Evolutionary conservation across 2,888 invertebrate genomes (phyloP), one percentile per base, ranked within the genome.

Genomic region (Hermodice carunculata): DNA sequence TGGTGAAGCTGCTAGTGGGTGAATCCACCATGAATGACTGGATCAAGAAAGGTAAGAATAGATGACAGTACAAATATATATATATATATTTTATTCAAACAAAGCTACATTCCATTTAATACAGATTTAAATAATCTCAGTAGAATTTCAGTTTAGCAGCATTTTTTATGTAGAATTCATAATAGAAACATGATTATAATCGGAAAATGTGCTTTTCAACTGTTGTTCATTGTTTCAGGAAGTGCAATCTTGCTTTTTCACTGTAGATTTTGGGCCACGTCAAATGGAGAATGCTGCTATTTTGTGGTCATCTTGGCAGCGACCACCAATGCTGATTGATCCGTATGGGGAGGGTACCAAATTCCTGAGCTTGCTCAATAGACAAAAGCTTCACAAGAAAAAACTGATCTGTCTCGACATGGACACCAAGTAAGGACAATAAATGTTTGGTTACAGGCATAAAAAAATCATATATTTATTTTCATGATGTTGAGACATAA

Each of bases 231-330:
- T n/a, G n/a, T n/a, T n/a, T n/a, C n/a, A n/a, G n/a, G n/a, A n/a
- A n/a, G n/a, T n/a, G n/a, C n/a, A n/a, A n/a, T n/a, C n/a, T n/a
- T n/a, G n/a, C n/a, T n/a, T 49, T 61, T 22, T 28, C 29, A 34
- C 61, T 67, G 5, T 68, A 85, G 85, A 84, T 61, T 79, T 84
- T 70, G 80, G 81, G 14, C 78, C 78, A 1, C 67, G 80, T 5
- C 82, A 84, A 70, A 76, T 85, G 59, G 84, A 84, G 71, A 85
- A 85, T 78, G 82, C 84, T 22, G 83, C 85, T 31, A 82, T 85
- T 31, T 52, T 85, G 52, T 75, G 76, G 42, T 76, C 82, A 1
- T 81, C 83, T 1, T 81, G 81, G 82, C 81, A 85, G 66, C 67
- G 83, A 51, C 83, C 84, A 2, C 79, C 83, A 1, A 76, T 85